phyloP scores from a whole-genome alignment of 2,888 invertebrate species.

The Chironomus riparius region DNA sequence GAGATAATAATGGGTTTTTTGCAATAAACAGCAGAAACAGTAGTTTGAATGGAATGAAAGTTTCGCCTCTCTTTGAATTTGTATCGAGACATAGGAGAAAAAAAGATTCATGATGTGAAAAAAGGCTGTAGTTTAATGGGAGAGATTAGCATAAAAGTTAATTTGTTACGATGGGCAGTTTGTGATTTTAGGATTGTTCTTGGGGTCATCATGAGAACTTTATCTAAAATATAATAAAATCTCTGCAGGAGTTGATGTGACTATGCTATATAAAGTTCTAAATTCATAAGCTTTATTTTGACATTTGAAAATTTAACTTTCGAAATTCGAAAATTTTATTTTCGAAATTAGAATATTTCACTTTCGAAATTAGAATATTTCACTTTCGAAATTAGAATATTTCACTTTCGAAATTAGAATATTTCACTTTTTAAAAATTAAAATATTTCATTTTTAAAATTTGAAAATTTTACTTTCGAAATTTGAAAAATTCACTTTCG shows the following conservation, averaged over 20 bases:
- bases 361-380: too few relatives aligned
- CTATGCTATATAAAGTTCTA: too few relatives aligned
- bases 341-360: too few relatives aligned
- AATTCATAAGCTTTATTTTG: too few relatives aligned
- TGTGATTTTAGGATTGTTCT: neutral
- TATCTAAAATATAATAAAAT: neutral
- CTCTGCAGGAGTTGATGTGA: too few relatives aligned
- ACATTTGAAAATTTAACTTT: too few relatives aligned
- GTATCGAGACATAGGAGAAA: neutral
- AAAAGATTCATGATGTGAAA: constrained; percentile 20
- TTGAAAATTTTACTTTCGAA: neutral
- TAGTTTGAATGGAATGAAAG: neutral
- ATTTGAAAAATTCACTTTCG: too few relatives aligned
- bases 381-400: too few relatives aligned
- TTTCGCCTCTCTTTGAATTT: neutral
- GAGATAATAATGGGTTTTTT: constrained; percentile 2
- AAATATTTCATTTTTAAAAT: too few relatives aligned
- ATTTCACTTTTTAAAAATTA: too few relatives aligned
- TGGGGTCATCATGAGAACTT: neutral
- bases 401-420: too few relatives aligned
- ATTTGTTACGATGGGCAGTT: neutral
- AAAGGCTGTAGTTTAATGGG: neutral
- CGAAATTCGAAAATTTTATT: too few relatives aligned
- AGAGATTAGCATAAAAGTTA: neutral
- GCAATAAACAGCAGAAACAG: neutral